Evolutionary conservation across 2,113 vertebrate genomes (phyloP).

Genomic region (Rhinoderma darwinii): DNA sequence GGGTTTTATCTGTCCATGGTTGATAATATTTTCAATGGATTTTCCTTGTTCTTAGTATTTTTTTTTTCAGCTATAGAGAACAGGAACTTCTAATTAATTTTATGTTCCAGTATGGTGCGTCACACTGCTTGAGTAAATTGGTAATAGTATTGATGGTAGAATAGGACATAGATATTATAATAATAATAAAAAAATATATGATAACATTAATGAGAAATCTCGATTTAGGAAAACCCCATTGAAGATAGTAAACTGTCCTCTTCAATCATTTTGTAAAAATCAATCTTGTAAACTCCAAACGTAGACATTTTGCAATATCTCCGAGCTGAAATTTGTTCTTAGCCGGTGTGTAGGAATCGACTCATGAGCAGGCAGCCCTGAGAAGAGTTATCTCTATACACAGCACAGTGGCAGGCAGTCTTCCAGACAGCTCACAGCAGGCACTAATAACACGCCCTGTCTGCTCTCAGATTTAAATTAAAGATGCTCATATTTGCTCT

Average conservation of each 20-base stretch:
- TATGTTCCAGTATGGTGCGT: too few relatives aligned
- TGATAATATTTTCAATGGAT: too few relatives aligned
- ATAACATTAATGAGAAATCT: too few relatives aligned
- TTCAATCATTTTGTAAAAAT: background rate
- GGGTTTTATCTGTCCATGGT: too few relatives aligned
- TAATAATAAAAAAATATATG: too few relatives aligned
- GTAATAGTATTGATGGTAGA: too few relatives aligned
- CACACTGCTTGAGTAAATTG: too few relatives aligned
- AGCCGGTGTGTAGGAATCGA: background rate
- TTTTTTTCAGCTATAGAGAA: too few relatives aligned
- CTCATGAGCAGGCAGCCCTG: background rate
- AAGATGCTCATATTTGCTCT: slow-evolving; percentile 47
- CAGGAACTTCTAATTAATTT: too few relatives aligned
- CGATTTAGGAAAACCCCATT: too few relatives aligned
- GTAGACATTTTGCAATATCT: background rate
- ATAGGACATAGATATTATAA: too few relatives aligned
- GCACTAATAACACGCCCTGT: slow-evolving; percentile 58
- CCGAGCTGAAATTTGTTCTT: background rate
- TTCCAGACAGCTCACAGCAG: slow-evolving; percentile 58
- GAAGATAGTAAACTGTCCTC: background rate
- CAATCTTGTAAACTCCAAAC: background rate
- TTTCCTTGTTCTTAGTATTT: too few relatives aligned
- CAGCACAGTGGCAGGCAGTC: slow-evolving; percentile 48
- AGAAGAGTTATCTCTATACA: slow-evolving; percentile 26
- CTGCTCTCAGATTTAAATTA: slow-evolving; percentile 55